phyloP scores from a whole-genome alignment of 2,113 vertebrate species.

The Pomatostomus ruficeps region DNA sequence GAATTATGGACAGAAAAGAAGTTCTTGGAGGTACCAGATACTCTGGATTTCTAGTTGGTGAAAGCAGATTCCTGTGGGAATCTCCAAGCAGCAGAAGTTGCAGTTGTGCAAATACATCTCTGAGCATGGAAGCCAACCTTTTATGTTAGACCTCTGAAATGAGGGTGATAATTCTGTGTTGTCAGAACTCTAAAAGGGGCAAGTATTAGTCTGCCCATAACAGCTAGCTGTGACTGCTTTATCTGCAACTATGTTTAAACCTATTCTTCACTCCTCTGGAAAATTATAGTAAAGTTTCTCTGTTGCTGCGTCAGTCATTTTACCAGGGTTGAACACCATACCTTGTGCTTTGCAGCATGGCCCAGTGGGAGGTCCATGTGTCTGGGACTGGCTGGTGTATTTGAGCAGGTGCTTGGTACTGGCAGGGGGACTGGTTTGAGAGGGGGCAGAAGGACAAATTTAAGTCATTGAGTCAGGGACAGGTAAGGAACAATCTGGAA shows the following conservation, averaged over 20 bases:
- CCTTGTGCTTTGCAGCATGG: background rate
- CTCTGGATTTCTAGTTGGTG: background rate
- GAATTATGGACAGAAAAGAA: slow-evolving; percentile 78
- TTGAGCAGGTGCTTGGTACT: background rate
- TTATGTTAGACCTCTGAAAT: background rate
- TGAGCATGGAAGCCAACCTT: background rate
- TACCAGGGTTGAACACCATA: background rate
- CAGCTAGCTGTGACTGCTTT: background rate
- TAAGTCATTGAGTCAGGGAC: background rate
- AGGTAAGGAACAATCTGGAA: background rate
- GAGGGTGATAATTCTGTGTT: background rate
- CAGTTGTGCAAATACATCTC: background rate
- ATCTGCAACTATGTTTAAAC: background rate
- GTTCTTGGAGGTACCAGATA: slow-evolving; percentile 75
- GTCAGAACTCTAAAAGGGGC: background rate
- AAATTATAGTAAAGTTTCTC: background rate
- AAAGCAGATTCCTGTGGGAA: background rate
- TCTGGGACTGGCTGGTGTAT: background rate
- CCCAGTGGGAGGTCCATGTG: background rate
- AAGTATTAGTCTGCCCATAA: background rate
- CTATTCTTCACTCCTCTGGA: background rate
- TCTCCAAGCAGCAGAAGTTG: background rate
- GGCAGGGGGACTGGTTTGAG: background rate
- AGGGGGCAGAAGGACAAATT: background rate
- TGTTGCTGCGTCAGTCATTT: background rate